Conservation (phyloP, 92 coral and sea anemone genomes). For the Bergia puertoricense region DNA sequence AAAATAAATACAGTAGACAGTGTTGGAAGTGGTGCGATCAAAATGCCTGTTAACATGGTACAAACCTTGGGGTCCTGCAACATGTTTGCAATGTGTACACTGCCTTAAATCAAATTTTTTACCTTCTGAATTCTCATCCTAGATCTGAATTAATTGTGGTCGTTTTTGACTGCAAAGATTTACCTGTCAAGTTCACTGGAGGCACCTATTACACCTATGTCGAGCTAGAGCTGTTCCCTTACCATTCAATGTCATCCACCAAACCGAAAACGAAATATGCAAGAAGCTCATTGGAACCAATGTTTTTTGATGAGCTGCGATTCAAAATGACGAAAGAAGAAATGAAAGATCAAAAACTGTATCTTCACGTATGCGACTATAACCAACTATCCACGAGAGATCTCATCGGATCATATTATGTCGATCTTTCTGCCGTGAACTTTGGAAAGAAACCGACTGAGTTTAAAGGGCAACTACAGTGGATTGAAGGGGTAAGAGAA, state of each 20-base stretch:
- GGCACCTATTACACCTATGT: constrained; percentile 90
- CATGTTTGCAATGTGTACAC: not conserved
- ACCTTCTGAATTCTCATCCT: constrained; percentile 7
- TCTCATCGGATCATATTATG: constrained; percentile 85
- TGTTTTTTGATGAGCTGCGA: constrained; percentile 56
- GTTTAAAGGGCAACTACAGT: constrained; percentile 66
- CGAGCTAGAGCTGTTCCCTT: constrained; percentile 91
- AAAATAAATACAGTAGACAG: too few relatives aligned
- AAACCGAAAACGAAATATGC: constrained; percentile 86
- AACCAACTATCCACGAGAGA: constrained; percentile 94
- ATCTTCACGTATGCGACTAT: constrained; percentile 84
- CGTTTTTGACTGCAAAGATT: constrained; percentile 69
- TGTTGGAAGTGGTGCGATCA: too few relatives aligned
- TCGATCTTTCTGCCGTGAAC: constrained; percentile 70
- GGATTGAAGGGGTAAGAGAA: constrained; percentile 90
- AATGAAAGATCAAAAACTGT: constrained; percentile 85
- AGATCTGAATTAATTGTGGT: constrained; percentile 80
- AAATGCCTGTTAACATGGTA: too few relatives aligned
- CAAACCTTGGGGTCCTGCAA: not conserved
- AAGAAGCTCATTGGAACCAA: constrained; percentile 81
- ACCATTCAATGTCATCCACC: constrained; percentile 74
- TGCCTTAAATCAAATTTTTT: not conserved
- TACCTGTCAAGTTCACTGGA: constrained; percentile 88
- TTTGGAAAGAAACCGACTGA: constrained; percentile 68
- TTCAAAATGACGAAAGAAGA: constrained; percentile 83